phyloP scores from a whole-genome alignment of 2,888 invertebrate species.

The Pachymerium ferrugineum region DNA sequence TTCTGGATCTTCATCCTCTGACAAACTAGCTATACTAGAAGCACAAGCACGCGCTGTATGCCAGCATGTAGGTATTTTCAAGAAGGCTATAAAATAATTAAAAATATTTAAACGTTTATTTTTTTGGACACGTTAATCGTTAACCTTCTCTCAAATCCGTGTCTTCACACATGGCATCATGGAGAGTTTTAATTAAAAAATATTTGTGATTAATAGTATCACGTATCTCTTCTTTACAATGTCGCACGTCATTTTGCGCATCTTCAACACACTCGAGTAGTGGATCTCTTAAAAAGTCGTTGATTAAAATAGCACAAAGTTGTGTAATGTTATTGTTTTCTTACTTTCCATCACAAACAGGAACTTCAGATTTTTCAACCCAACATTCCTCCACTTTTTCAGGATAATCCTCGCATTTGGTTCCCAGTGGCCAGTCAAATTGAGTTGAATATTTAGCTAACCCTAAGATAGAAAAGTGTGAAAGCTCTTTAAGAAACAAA shows the following conservation, averaged over 20 bases:
- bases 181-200: not conserved
- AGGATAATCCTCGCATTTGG: not conserved
- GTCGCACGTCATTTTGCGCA: not conserved
- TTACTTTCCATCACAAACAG: not conserved
- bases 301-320: too few species aligned
- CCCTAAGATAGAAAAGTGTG: not conserved
- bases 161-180: not conserved
- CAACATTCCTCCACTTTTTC: not conserved
- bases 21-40: not conserved
- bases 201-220: not conserved
- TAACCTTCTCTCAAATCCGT: not conserved
- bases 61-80: not conserved
- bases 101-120: too few species aligned
- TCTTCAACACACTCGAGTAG: not conserved
- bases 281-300: not conserved
- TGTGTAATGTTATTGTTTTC: too few species aligned
- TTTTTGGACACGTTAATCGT: not conserved
- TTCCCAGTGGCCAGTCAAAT: not conserved
- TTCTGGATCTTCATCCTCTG: not conserved
- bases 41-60: not conserved
- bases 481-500: not conserved
- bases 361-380: not conserved
- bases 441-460: not conserved
- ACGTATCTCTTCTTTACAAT: not conserved
- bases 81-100: too few species aligned